These are phyloP conservation scores for Rhodeus uyekii DNA, from an alignment of 2,797 vertebrate species.

Conservation along the genomic window DNA sequence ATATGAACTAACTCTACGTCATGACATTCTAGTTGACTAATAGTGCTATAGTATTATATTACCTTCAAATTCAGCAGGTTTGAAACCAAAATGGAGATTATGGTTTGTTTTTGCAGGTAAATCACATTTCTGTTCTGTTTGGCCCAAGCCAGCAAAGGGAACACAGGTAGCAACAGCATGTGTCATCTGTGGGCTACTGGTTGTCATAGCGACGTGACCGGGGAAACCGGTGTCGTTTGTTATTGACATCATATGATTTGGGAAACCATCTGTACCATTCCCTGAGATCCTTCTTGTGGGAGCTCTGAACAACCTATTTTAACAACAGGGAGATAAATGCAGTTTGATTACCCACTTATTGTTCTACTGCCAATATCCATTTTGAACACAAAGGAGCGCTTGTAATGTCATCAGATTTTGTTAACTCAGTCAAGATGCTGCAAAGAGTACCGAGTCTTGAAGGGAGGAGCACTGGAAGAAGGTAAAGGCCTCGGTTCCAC, in stretches of 20 bases:
- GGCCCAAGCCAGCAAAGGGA: conserved; percentile 59
- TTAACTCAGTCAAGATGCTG: conserved; percentile 22
- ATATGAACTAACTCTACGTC: neutral
- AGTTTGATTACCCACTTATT: conserved; percentile 12
- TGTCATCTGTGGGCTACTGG: conserved; percentile 50
- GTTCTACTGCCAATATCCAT: conserved; percentile 1
- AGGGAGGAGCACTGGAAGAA: neutral
- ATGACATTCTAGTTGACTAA: conserved; percentile 13
- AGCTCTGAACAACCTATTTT: conserved; percentile 66
- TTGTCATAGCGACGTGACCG: conserved; percentile 69
- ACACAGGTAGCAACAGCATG: conserved; percentile 54
- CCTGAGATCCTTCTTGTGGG: conserved; percentile 65
- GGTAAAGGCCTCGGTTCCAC: conserved; percentile 13
- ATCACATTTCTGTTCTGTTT: conserved; percentile 65
- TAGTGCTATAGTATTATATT: conserved; percentile 47
- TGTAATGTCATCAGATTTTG: conserved; percentile 3
- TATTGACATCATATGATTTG: conserved; percentile 65
- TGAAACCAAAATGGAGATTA: conserved; percentile 73
- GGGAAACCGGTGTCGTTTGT: conserved; percentile 65
- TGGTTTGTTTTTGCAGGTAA: conserved; percentile 73
- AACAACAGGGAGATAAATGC: conserved; percentile 34
- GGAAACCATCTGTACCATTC: conserved; percentile 51
- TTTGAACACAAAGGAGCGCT: conserved; percentile 14
- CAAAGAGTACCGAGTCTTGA: conserved; percentile 42
- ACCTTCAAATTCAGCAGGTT: conserved; percentile 75